Conservation (phyloP, 2,113 vertebrate genomes). For the Eudyptes chrysolophus region DNA sequence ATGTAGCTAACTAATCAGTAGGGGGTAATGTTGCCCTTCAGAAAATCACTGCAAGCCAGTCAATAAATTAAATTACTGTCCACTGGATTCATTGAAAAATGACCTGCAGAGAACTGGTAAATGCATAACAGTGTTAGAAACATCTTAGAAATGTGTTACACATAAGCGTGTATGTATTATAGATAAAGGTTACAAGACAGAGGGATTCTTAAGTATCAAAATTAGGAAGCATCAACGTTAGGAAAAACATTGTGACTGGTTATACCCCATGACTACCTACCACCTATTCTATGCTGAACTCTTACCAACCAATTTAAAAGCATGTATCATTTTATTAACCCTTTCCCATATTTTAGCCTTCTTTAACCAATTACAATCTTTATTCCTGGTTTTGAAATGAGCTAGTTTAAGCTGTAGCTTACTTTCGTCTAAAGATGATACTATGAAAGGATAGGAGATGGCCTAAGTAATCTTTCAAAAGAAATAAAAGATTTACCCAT, state of each 20-base stretch:
- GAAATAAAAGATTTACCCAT: conserved; percentile 15
- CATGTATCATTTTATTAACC: not conserved
- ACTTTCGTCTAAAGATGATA: not conserved
- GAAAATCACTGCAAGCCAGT: not conserved
- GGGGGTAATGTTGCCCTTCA: not conserved
- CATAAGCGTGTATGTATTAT: fast-evolving
- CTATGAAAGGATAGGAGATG: not conserved
- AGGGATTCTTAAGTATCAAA: not conserved
- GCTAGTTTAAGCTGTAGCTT: not conserved
- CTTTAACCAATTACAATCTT: not conserved
- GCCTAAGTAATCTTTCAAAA: not conserved
- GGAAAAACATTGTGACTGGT: not conserved
- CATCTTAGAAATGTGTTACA: not conserved
- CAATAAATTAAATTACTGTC: not conserved
- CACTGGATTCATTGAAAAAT: not conserved
- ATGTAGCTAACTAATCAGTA: not conserved
- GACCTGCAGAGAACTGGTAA: not conserved
- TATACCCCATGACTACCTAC: not conserved
- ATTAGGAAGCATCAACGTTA: not conserved
- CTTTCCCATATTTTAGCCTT: not conserved
- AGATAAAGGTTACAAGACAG: not conserved
- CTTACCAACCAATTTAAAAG: not conserved
- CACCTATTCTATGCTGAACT: not conserved
- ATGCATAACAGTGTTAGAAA: not conserved
- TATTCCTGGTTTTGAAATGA: not conserved